Evolutionary conservation across 2,797 vertebrate genomes (phyloP).

Genomic region (Cygnus olor): DNA sequence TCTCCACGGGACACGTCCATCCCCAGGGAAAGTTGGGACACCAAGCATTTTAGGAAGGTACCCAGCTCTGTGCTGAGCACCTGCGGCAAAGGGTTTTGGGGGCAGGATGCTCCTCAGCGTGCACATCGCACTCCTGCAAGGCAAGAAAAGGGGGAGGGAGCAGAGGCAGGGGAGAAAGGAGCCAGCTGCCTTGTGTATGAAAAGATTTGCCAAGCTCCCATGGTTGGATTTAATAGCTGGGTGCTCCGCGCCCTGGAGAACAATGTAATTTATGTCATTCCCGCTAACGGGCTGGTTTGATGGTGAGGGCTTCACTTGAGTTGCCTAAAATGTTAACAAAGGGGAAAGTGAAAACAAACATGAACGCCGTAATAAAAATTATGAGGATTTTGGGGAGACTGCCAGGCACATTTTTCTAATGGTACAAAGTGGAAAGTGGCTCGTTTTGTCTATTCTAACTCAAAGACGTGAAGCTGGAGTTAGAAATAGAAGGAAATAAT

Average conservation of each 20-base stretch:
- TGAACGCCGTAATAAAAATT: slow-evolving; percentile 61
- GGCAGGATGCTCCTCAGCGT: neutral
- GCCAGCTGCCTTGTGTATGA: slow-evolving; percentile 73
- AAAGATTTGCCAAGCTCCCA: slow-evolving; percentile 71
- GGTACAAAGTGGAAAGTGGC: slow-evolving; percentile 2
- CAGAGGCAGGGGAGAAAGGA: slow-evolving; percentile 35
- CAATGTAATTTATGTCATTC: slow-evolving; percentile 80
- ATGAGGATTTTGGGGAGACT: slow-evolving; percentile 46
- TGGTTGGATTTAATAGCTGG: slow-evolving; percentile 78
- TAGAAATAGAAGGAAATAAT: slow-evolving; percentile 26
- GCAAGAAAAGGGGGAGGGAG: neutral
- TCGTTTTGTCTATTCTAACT: slow-evolving; percentile 30
- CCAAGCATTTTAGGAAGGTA: neutral
- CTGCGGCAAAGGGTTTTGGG: neutral
- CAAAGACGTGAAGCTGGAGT: neutral
- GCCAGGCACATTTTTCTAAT: slow-evolving; percentile 41
- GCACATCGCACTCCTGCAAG: neutral
- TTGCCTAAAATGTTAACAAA: slow-evolving; percentile 68
- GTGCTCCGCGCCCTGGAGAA: slow-evolving; percentile 73
- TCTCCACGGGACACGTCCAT: neutral
- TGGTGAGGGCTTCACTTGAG: slow-evolving; percentile 61
- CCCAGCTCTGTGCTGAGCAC: neutral
- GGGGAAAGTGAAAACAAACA: slow-evolving; percentile 71
- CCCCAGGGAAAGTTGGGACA: rapidly evolving
- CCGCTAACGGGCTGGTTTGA: slow-evolving; percentile 69